Evolutionary conservation across 2,797 vertebrate species (phyloP).

Genomic region (Uromys caudimaculatus): DNA sequence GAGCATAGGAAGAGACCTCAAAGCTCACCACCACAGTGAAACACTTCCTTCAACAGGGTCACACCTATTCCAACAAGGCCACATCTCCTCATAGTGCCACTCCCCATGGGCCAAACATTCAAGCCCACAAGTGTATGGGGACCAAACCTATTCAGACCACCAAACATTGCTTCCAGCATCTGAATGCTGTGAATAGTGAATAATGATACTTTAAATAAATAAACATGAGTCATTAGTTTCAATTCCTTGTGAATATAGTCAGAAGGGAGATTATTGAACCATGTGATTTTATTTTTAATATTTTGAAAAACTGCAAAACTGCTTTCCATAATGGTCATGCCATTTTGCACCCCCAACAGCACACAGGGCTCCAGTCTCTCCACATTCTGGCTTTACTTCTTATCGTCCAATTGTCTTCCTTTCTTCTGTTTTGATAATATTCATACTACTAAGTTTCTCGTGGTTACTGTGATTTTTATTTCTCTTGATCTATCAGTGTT

Average conservation of each 20-base stretch:
- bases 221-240: neutral
- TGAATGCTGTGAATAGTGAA: slow-evolving; percentile 17
- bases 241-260: neutral
- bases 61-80: no score
- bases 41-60: no score
- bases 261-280: slow-evolving; percentile 3
- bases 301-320: neutral
- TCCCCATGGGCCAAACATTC: no score
- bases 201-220: neutral
- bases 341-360: neutral
- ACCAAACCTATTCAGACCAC: no score
- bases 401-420: neutral
- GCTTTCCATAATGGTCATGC: neutral
- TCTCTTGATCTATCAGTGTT: neutral
- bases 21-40: no score
- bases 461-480: neutral
- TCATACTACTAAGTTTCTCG: neutral
- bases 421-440: neutral
- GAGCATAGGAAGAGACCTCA: no score
- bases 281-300: neutral
- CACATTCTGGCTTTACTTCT: neutral
- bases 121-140: no score
- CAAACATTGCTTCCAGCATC: neutral
- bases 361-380: neutral
- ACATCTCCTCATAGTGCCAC: no score